Evolutionary conservation across 2,797 vertebrate genomes (phyloP), one percentile per base, ranked within the genome.

Genomic region (Semotilus atromaculatus): DNA sequence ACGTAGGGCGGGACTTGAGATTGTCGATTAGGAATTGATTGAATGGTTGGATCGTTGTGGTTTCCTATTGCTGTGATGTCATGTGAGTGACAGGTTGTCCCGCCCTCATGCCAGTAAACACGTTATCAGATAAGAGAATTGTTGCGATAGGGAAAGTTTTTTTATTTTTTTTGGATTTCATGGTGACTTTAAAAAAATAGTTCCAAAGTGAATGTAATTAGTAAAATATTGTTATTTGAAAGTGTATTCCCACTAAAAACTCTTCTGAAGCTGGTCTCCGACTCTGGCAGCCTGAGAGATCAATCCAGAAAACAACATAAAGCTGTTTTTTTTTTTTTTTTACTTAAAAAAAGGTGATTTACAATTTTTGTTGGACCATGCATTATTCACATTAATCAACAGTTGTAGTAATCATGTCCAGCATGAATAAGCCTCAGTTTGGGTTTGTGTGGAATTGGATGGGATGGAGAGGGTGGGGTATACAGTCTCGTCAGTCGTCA

Each of bases 401-500:
- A 14, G 36, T 58, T 84, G 38, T n/a, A 51, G 14, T 34, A 26
- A 18, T 81, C 53, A 36, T 60, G 58, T n/a, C 40, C 43, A 68
- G 36, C 13, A 58, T n/a, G 62, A 78, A 62, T 36, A 51, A 72
- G 4, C 7, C 38, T 73, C 66, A 64, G 82, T 58, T 23, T 68
- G 23, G 29, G 64, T 70, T 60, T 84, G 74, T 83, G 64, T 79
- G 45, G 45, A 40, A 84, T 64, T 67, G 45, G 13, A 43, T 43
- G 51, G 71, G 51, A 78, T 78, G 64, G 62, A 38, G 19, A 77
- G 80, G 80, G 62, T 64, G 75, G 58, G 79, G 73, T 86, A 74
- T 82, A 60, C 76, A 51, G 53, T 81, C 29, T 80, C 84, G n/a
- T 81, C 71, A 70, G 78, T 72, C n/a, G n/a, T n/a, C n/a, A n/a